Base-by-base conservation (phyloP, 2,888 invertebrate genomes). In the Drosophila rellima region DNA sequence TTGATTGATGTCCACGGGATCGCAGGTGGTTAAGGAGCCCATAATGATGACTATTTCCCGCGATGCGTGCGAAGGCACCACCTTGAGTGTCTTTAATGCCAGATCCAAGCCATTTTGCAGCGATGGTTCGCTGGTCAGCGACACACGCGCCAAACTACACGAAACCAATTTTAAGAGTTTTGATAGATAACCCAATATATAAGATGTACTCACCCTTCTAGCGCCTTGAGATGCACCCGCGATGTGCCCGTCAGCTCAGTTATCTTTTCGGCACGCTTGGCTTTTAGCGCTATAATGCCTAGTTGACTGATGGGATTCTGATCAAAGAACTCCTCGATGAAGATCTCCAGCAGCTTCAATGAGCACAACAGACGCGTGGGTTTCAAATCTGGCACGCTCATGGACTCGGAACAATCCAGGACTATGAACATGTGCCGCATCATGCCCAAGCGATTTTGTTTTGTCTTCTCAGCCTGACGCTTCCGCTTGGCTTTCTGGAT, bases 281-380 rank as follows among this genome's bases (percentile, higher is more conserved):
- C 98, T 89, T 96, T 96, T 90, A 98, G 96, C 10, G 95, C 94
- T 74, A 99, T 96, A 37, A 99, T 93, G 23, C 99, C 99, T 75
- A 99, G 93, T 93, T 99, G 99, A 91, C 99, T 98, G 57, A 99
- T 96, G 10, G 99, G 99, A 93, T 99, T 99, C 92, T 99, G 98
- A 93, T 99, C 99, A 92, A 99, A 99, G 91, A 97, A 99, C 92
- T 99, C 98, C 83, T 98, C 97, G 65, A 99, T 95, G 92, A 99
- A 99, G 74, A 95, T 95, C 93, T 98, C 97, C 69, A 99, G 91
- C 13, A 98, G 93, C 97, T 98, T 98, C 2, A 97, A 91, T 4
- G 97, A 96, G 88, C 98, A 97, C 3, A 97, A 90, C 74, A 98
- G 95, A 74, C 99, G 93, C 3, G 97, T 97, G 0, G 99, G 99